Conservation (phyloP, 2,888 invertebrate species). For the Papilio protenor region DNA sequence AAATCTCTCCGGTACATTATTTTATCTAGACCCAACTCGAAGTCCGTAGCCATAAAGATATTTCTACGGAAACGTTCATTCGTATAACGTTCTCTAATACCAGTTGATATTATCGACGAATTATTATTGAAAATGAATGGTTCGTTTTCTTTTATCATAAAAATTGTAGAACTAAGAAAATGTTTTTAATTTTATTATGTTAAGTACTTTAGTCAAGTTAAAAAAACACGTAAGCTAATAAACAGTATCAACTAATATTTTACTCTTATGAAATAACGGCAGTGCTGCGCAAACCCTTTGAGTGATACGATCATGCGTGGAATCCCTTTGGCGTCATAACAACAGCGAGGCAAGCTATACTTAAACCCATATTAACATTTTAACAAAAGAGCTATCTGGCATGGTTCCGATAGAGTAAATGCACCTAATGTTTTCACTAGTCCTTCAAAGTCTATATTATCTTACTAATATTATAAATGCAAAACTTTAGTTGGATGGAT, state of each 20-base stretch:
- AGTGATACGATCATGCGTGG: slow-evolving; percentile 20
- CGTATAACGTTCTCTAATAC: slow-evolving; percentile 23
- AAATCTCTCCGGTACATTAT: slow-evolving; percentile 42
- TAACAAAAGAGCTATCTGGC: slow-evolving; percentile 1
- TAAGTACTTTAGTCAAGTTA: background rate
- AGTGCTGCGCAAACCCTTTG: slow-evolving; percentile 10
- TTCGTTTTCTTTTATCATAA: background rate
- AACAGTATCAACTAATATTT: background rate
- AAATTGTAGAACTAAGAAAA: background rate
- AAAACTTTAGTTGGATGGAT: too few species aligned
- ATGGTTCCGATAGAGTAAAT: background rate
- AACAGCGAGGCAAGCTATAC: background rate
- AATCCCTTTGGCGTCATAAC: slow-evolving; percentile 27
- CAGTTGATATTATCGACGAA: background rate
- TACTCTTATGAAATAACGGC: background rate
- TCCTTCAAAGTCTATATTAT: too few species aligned
- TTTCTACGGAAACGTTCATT: slow-evolving; percentile 34
- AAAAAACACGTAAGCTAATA: background rate
- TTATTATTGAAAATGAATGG: slow-evolving; percentile 1
- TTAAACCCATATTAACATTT: slow-evolving; percentile 27
- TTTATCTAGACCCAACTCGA: slow-evolving; percentile 40
- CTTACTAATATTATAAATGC: too few species aligned
- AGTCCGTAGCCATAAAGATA: slow-evolving; percentile 40
- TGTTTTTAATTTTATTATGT: background rate
- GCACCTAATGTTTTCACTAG: background rate